Conservation (phyloP, 2,797 vertebrate genomes). For the Lemur catta region DNA sequence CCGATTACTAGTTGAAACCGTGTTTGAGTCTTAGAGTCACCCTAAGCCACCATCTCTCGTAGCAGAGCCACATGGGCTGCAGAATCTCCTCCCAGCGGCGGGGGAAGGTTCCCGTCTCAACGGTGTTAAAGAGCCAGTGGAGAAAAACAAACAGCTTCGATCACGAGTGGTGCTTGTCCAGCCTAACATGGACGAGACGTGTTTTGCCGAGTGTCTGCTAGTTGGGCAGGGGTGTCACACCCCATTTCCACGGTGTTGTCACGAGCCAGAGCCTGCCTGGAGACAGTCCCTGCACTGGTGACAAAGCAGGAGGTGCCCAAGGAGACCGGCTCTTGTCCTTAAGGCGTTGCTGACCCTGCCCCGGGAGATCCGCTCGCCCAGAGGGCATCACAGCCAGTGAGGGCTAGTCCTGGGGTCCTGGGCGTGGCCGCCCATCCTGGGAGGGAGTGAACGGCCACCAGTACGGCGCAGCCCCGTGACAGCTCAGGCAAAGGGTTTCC, state of each 20-base stretch:
- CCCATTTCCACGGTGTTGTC: not conserved
- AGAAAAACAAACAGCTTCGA: not conserved
- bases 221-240: not conserved
- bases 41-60: not conserved
- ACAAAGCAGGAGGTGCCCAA: not conserved
- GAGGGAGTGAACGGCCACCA: not conserved
- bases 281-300: too few relatives aligned
- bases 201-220: not conserved
- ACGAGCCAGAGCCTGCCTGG: not conserved
- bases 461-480: not conserved
- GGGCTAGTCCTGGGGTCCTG: not conserved
- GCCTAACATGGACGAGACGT: rapidly evolving
- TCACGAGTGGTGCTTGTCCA: not conserved
- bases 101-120: not conserved
- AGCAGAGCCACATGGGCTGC: not conserved
- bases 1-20: not conserved
- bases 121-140: not conserved
- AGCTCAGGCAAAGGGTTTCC: not conserved
- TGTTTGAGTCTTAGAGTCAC: not conserved
- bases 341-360: not conserved
- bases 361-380: not conserved
- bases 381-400: not conserved
- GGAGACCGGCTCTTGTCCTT: too few relatives aligned
- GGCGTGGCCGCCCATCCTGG: not conserved
- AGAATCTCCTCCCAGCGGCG: not conserved